Conservation (phyloP, 2,888 invertebrate genomes). For the Caenorhabditis becei region DNA sequence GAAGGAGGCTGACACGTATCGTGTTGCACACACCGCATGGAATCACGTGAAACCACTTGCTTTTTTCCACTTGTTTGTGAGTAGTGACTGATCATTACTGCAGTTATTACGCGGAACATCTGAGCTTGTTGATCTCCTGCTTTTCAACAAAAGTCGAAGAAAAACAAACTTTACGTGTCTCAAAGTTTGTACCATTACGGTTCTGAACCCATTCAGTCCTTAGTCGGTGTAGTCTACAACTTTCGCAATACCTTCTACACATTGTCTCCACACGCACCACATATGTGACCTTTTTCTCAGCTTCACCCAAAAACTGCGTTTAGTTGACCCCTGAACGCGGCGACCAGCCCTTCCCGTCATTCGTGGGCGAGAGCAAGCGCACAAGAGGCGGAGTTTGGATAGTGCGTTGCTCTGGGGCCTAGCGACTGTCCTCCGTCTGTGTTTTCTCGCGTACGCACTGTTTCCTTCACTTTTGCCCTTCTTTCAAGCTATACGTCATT, state of each 20-base stretch:
- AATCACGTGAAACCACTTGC: slow-evolving; percentile 16
- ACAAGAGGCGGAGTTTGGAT: slow-evolving; percentile 36
- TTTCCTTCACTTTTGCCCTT: slow-evolving; percentile 1
- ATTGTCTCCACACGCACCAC: background rate
- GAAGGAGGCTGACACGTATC: slow-evolving; percentile 46
- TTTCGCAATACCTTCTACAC: no score
- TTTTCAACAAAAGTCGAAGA: background rate
- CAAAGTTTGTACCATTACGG: no score
- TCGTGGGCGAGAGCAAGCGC: slow-evolving; percentile 38
- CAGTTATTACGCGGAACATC: slow-evolving; percentile 6
- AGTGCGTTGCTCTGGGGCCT: slow-evolving; percentile 40
- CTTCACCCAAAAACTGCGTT: slow-evolving; percentile 3
- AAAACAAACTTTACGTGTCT: no score
- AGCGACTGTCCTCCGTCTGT: slow-evolving; percentile 29
- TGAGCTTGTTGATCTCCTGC: background rate
- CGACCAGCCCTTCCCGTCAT: slow-evolving; percentile 31
- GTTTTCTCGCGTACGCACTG: slow-evolving; percentile 1
- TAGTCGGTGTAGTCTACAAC: no score
- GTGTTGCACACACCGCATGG: slow-evolving; percentile 33
- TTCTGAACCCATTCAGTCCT: no score
- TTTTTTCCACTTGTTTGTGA: slow-evolving; percentile 23
- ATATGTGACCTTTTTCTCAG: background rate
- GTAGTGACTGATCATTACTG: slow-evolving; percentile 34
- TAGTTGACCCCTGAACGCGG: slow-evolving; percentile 21
- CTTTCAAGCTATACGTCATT: slow-evolving; percentile 22